phyloP scores from a whole-genome alignment of 2,888 invertebrate genomes.

The Stenodema calcarata region DNA sequence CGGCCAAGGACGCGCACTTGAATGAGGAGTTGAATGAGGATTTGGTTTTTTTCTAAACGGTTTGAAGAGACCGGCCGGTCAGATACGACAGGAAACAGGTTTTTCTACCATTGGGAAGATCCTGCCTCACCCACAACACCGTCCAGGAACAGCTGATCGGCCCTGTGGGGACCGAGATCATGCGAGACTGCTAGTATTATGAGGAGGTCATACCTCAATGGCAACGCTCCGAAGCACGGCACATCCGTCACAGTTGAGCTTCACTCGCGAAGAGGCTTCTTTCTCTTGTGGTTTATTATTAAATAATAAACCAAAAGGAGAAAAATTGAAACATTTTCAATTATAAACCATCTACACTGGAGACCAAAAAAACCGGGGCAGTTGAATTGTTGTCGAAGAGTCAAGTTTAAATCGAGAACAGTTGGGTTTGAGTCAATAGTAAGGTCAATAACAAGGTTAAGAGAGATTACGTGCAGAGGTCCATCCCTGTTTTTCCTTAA shows the following conservation, averaged over 20 bases:
- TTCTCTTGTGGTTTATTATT: background rate
- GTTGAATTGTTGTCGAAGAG: no score
- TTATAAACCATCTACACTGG: no score
- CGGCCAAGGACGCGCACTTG: conserved; percentile 14
- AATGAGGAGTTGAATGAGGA: conserved; percentile 14
- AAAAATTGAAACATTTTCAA: no score
- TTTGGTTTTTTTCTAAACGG: background rate
- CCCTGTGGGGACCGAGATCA: background rate
- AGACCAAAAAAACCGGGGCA: no score
- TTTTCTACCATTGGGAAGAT: background rate
- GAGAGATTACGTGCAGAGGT: no score
- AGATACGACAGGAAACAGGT: background rate
- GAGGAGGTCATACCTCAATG: conserved; percentile 33
- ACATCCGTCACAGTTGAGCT: background rate
- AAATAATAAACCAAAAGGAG: no score
- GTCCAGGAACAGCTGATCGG: conserved; percentile 14
- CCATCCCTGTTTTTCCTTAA: no score
- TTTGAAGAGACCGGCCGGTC: background rate
- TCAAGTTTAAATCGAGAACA: no score
- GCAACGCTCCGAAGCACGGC: conserved; percentile 1
- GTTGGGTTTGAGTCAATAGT: no score
- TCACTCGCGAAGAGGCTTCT: background rate
- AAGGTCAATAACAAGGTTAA: no score
- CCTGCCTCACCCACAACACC: conserved; percentile 3
- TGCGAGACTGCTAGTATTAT: conserved; percentile 1